phyloP scores from a whole-genome alignment of 1,140 invertebrate species.

The Drosophila lini region DNA sequence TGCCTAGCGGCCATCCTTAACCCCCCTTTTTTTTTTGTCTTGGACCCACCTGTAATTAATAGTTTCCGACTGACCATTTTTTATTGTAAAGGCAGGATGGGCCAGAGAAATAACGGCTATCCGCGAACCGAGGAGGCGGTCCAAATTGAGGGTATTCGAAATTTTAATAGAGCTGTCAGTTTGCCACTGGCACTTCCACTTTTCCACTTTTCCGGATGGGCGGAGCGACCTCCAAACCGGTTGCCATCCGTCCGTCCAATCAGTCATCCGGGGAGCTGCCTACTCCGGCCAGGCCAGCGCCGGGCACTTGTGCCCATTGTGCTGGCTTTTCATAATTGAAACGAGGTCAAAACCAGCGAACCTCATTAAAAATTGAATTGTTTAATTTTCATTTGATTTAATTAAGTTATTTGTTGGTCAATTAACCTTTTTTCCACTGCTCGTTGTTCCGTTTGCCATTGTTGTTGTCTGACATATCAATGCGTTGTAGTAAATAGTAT shows the following conservation, averaged over 20 bases:
- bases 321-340: conserved; percentile 67
- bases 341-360: conserved; percentile 71
- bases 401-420: conserved; percentile 82
- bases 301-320: conserved; percentile 39
- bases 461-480: conserved; percentile 76
- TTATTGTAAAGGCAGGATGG: background rate
- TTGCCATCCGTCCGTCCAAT: conserved; percentile 32
- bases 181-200: conserved; percentile 26
- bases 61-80: conserved; percentile 49
- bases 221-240: conserved; percentile 44
- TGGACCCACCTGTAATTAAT: conserved; percentile 46
- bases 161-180: conserved; percentile 37
- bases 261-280: conserved; percentile 36
- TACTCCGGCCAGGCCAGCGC: conserved; percentile 4
- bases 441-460: conserved; percentile 29
- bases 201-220: conserved; percentile 41
- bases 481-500: conserved; percentile 41
- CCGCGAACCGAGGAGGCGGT: conserved; percentile 23
- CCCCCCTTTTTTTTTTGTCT: conserved; percentile 18
- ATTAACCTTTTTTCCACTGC: conserved; percentile 72
- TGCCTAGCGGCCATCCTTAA: conserved; percentile 4
- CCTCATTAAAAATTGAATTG: conserved; percentile 81
- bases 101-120: background rate
- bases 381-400: conserved; percentile 82
- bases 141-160: conserved; percentile 47